phyloP scores from a whole-genome alignment of 2,888 invertebrate species.

The Apamea crenata region DNA sequence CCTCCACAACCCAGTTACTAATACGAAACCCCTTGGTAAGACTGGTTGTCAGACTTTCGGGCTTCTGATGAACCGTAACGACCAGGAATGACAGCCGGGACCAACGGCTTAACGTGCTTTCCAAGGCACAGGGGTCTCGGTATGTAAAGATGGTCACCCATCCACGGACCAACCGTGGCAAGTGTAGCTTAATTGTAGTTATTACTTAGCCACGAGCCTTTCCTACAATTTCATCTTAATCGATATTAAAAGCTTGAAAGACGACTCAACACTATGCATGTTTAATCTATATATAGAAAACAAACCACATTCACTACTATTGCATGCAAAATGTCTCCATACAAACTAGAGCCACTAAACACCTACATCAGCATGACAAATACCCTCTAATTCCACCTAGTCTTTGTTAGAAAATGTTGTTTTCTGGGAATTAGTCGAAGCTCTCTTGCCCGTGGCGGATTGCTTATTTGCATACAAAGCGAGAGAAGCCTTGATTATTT shows the following conservation, averaged over 20 bases:
- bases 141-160: too few species aligned
- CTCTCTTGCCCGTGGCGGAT: conserved; percentile 75
- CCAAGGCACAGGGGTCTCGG: too few species aligned
- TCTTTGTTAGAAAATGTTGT: conserved; percentile 79
- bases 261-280: background rate
- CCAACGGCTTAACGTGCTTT: too few species aligned
- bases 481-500: conserved; percentile 80
- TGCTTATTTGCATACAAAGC: conserved; percentile 84
- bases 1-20: too few species aligned
- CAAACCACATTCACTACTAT: background rate
- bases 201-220: too few species aligned
- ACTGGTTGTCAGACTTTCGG: too few species aligned
- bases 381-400: conserved; percentile 43
- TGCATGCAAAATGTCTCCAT: background rate
- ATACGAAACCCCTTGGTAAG: too few species aligned
- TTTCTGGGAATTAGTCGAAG: conserved; percentile 83
- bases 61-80: too few species aligned
- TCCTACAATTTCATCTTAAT: background rate
- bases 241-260: background rate
- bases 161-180: too few species aligned
- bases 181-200: too few species aligned
- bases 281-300: background rate
- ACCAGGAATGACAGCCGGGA: too few species aligned
- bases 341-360: background rate
- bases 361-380: conserved; percentile 14